Evolutionary conservation across 2,113 vertebrate genomes (phyloP).

Genomic region (Onychostoma macrolepis): DNA sequence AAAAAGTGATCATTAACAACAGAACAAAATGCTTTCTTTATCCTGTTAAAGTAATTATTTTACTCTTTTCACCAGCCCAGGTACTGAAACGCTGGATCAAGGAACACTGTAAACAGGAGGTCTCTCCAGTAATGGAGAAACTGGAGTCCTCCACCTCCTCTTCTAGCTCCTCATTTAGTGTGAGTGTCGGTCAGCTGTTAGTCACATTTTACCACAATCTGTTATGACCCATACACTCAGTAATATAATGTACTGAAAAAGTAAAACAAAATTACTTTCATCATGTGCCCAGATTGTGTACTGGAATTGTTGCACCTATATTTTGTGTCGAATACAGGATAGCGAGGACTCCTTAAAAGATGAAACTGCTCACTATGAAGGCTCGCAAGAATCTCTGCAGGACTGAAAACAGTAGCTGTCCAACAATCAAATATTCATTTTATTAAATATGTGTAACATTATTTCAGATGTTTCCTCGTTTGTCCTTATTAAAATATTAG

Average conservation of each 20-base stretch:
- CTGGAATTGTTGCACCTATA: not conserved
- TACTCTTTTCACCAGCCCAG: slow-evolving; percentile 57
- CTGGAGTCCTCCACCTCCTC: slow-evolving; percentile 47
- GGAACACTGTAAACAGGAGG: slow-evolving; percentile 49
- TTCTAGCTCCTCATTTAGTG: slow-evolving; percentile 62
- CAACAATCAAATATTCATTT: not conserved
- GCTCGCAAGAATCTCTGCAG: slow-evolving; percentile 67
- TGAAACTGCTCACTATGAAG: slow-evolving; percentile 59
- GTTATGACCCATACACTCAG: not conserved
- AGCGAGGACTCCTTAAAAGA: slow-evolving; percentile 54
- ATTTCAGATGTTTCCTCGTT: not conserved
- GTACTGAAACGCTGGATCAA: slow-evolving; percentile 71
- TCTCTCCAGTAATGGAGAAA: not conserved
- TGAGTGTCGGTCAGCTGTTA: slow-evolving; percentile 65
- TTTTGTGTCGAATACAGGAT: slow-evolving; percentile 61
- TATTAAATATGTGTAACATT: not conserved
- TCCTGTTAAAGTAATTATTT: not conserved
- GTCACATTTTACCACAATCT: not conserved
- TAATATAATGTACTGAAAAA: not conserved
- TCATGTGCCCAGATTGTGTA: slow-evolving; percentile 41
- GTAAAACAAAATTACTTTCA: not conserved
- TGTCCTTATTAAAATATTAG: not conserved
- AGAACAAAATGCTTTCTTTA: not conserved
- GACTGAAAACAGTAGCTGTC: slow-evolving; percentile 47
- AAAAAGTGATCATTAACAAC: not conserved